Percentiles rank a stretch among this genome's conserved stretches.
Conservation (phyloP, 2,797 vertebrate genomes). For the Chelonia mydas region DNA sequence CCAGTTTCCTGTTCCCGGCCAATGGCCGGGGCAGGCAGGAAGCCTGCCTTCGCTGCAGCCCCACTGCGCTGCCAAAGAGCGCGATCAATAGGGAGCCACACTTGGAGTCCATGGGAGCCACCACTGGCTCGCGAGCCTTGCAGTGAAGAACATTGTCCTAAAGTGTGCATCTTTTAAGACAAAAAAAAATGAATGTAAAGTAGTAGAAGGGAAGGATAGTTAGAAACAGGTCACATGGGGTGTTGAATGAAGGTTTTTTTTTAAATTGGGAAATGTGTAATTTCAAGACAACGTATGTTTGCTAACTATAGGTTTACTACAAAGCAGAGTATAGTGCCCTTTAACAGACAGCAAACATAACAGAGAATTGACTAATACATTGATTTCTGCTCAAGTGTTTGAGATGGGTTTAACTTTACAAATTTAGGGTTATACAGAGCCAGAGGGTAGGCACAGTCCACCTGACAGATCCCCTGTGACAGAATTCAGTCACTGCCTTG, state of each 20-base stretch:
- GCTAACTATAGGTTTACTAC: neutral
- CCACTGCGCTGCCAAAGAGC: no score
- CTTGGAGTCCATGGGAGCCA: no score
- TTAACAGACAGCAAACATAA: neutral
- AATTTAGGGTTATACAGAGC: slow-evolving; percentile 31
- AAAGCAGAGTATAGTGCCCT: neutral
- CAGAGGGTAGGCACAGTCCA: slow-evolving; percentile 33
- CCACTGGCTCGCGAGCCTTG: neutral
- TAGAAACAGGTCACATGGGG: neutral
- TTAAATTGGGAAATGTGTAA: neutral
- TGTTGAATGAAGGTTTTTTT: neutral
- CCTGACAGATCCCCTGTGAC: slow-evolving; percentile 53
- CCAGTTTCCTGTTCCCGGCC: neutral
- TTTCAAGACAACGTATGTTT: neutral
- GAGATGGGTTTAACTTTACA: slow-evolving; percentile 20
- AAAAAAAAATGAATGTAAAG: neutral
- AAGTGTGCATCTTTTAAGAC: neutral
- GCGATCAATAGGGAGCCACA: no score
- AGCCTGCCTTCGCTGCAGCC: no score
- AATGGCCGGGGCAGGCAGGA: no score
- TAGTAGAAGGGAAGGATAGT: neutral
- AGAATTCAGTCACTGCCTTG: slow-evolving; percentile 47
- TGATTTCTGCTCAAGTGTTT: slow-evolving; percentile 11
- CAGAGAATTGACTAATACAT: slow-evolving; percentile 45
- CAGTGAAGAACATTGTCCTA: neutral